phyloP scores from a whole-genome alignment of 2,888 invertebrate species.

The Volucella inflata region DNA sequence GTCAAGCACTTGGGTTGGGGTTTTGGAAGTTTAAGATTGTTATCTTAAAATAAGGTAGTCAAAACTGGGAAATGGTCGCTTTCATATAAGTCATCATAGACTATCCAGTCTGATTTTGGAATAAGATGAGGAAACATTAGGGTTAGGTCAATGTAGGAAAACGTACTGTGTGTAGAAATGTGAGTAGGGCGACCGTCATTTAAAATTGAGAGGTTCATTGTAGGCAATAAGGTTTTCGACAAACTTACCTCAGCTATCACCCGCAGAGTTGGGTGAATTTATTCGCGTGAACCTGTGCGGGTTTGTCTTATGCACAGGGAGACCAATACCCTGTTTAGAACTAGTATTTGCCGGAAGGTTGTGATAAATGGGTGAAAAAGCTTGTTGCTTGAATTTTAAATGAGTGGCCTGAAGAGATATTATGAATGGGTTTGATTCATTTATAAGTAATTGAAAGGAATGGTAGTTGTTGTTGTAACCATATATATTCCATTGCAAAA shows the following conservation, averaged over 20 bases:
- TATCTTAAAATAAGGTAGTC: conserved; percentile 22
- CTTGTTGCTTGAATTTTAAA: too few species aligned
- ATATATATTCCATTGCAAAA: too few species aligned
- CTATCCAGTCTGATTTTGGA: conserved; percentile 28
- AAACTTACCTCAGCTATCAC: conserved; percentile 38
- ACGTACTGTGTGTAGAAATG: conserved; percentile 44
- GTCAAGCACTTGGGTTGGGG: conserved; percentile 24
- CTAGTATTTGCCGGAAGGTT: too few species aligned
- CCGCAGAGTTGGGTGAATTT: conserved; percentile 29
- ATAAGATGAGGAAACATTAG: conserved; percentile 34
- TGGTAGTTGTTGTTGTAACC: too few species aligned
- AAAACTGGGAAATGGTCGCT: conserved; percentile 57
- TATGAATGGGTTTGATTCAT: too few species aligned
- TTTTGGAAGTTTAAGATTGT: conserved; percentile 16
- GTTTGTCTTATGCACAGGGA: conserved; percentile 39
- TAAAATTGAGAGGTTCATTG: conserved; percentile 36
- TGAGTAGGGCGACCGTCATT: conserved; percentile 54
- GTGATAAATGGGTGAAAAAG: too few species aligned
- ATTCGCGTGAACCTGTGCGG: conserved; percentile 47
- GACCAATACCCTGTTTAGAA: too few species aligned
- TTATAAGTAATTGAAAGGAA: too few species aligned
- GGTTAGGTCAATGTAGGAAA: conserved; percentile 42
- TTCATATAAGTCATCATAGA: conserved; percentile 29
- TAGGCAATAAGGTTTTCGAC: conserved; percentile 47
- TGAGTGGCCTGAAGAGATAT: too few species aligned